Evolutionary conservation across 2,797 vertebrate species (phyloP).

Genomic region (Leucoraja ocellata): DNA sequence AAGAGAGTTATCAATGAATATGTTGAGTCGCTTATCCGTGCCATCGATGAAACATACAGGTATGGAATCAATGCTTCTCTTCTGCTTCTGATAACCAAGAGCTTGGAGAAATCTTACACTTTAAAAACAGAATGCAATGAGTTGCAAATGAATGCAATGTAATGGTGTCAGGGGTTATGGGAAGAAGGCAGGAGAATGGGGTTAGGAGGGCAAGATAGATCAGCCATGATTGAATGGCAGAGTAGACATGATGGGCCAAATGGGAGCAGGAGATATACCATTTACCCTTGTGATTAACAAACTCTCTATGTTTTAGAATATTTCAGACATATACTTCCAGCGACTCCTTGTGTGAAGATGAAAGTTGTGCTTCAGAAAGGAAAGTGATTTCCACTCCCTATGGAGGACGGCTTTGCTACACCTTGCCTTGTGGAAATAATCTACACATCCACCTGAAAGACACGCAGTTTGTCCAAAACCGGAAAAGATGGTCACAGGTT

Average conservation of each 20-base stretch:
- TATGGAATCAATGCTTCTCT: constrained; percentile 43
- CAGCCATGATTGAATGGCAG: too few species aligned
- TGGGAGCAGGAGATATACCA: too few species aligned
- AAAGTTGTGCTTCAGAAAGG: constrained; percentile 40
- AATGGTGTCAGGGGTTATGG: too few species aligned
- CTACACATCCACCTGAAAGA: constrained; percentile 68
- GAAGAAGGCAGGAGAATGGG: too few species aligned
- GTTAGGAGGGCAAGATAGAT: too few species aligned
- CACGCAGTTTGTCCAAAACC: constrained; percentile 62
- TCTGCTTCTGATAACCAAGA: background rate
- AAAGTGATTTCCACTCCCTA: constrained; percentile 60
- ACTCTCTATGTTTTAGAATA: background rate
- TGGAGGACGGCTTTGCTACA: constrained; percentile 62
- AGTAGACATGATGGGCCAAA: too few species aligned
- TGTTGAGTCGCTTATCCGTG: constrained; percentile 55
- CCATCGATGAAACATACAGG: constrained; percentile 67
- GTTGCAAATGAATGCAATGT: too few species aligned
- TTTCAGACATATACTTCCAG: background rate
- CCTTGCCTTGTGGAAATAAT: constrained; percentile 67
- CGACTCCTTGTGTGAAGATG: background rate
- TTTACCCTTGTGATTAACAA: background rate
- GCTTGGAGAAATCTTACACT: background rate
- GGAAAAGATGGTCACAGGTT: constrained; percentile 76
- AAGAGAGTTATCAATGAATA: constrained; percentile 58
- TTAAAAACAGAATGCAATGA: background rate